Percentiles rank a stretch among this genome's conserved stretches.
Evolutionary conservation across 2,888 invertebrate genomes (phyloP).

Genomic region (Cancer borealis): DNA sequence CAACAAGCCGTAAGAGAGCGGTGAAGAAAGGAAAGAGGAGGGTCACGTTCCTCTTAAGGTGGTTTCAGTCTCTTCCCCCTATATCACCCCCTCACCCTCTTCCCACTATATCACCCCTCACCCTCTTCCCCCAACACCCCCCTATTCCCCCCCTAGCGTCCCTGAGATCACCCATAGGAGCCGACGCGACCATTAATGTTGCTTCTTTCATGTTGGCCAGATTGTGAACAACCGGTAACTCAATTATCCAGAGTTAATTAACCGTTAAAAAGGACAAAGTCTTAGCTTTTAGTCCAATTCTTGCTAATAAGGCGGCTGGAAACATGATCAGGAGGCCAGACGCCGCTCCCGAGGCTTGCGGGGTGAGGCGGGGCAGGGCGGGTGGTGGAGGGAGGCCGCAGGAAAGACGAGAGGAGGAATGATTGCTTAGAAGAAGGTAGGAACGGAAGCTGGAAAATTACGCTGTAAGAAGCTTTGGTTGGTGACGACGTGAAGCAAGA

Average conservation of each 20-base stretch:
- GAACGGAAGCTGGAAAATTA: background rate
- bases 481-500: slow-evolving; percentile 12
- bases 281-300: slow-evolving; percentile 73
- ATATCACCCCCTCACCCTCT: background rate
- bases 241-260: slow-evolving; percentile 71
- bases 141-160: background rate
- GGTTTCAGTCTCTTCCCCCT: background rate
- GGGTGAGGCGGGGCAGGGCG: background rate
- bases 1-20: background rate
- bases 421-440: background rate
- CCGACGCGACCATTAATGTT: slow-evolving; percentile 9
- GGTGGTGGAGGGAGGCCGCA: background rate
- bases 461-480: background rate
- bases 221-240: slow-evolving; percentile 59
- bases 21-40: background rate
- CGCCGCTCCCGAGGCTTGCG: background rate
- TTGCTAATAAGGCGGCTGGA: slow-evolving; percentile 63
- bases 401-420: background rate
- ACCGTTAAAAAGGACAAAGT: slow-evolving; percentile 68
- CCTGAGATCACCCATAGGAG: background rate
- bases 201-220: slow-evolving; percentile 55
- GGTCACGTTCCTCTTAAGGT: background rate
- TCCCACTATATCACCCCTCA: background rate
- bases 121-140: background rate
- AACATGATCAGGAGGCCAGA: slow-evolving; percentile 61